These are phyloP conservation scores for Globodera rostochiensis DNA, from an alignment of 1,140 invertebrate genomes.

Conservation along the genomic window DNA sequence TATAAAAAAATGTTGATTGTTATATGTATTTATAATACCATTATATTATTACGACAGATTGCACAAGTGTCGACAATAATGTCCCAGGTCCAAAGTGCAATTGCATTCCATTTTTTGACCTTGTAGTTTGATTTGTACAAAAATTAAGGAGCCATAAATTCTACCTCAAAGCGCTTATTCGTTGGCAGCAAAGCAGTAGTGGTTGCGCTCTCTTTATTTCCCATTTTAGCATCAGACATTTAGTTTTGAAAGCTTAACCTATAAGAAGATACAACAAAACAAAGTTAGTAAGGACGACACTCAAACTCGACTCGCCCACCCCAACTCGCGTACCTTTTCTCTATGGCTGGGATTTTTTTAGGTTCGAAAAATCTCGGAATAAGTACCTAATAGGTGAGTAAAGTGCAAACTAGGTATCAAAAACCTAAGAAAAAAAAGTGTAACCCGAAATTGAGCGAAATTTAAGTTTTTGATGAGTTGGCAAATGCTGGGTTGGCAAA, in stretches of 20 bases:
- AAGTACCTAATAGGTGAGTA: no score
- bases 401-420: no score
- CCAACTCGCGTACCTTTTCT: no score
- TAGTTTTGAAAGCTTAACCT: not conserved
- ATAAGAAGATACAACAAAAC: no score
- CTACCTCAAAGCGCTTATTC: constrained; percentile 40
- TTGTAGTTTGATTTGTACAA: constrained; percentile 7
- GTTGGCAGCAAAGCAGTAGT: not conserved
- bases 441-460: no score
- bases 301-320: no score
- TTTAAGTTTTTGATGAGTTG: no score
- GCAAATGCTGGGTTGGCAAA: no score
- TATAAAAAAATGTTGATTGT: not conserved
- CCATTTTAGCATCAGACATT: constrained; percentile 42
- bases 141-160: not conserved
- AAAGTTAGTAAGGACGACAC: no score
- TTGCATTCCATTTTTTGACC: constrained; percentile 54
- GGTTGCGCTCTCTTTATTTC: constrained; percentile 37
- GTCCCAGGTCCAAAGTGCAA: constrained; percentile 83
- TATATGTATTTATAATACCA: constrained; percentile 68
- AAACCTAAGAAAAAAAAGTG: no score
- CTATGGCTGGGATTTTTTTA: no score
- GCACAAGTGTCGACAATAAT: constrained; percentile 99
- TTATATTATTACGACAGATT: constrained; percentile 99
- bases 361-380: no score